Evolutionary conservation across 2,797 vertebrate genomes (phyloP), one percentile per base, ranked within the genome.

Genomic region (Rhinella marina): DNA sequence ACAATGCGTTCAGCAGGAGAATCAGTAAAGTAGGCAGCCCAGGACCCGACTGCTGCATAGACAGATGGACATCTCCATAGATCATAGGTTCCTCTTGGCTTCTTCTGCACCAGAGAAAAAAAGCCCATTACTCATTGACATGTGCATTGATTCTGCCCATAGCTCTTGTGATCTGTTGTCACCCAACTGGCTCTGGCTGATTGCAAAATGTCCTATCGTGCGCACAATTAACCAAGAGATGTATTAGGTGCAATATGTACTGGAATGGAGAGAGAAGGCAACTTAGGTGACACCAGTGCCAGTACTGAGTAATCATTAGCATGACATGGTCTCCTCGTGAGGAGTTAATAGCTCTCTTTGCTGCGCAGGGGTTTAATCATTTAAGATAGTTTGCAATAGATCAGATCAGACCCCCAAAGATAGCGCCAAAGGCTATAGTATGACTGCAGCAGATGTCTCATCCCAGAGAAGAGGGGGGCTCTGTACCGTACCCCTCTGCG

Each of bases 391-490:
- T 29, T 62, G 32, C 66, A 41, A 56, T 41, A 27, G 29, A 12
- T 13, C 66, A 27, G 32, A 41, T 68, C 13, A n/a, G 72, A 23
- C 76, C 32, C 72, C 57, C 52, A 19, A 75, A 75, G 54, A 48
- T 56, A 25, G 68, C 59, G 61, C 54, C 56, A 17, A n/a, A 75
- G 54, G 52, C 57, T 62, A 52, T 64, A 48, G 56, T 23, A 27
- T 9, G 72, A 62, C 29, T 9, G 41, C 3, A 86, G 79, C 84
- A 86, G 77, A 76, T 86, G 84, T 86, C 50, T 54, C 41, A 17
- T 12, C 61, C 68, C 57, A n/a, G 17, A 81, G 59, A 48, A 61
- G 29, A 59, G 29, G 25, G 56, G 80, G 80, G 59, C 52, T 17
- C 41, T 6, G 23, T 50, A 2, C 56, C 17, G 70, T 62, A 76